Conservation (phyloP, 1,140 invertebrate genomes). For the Mamestra configurata region DNA sequence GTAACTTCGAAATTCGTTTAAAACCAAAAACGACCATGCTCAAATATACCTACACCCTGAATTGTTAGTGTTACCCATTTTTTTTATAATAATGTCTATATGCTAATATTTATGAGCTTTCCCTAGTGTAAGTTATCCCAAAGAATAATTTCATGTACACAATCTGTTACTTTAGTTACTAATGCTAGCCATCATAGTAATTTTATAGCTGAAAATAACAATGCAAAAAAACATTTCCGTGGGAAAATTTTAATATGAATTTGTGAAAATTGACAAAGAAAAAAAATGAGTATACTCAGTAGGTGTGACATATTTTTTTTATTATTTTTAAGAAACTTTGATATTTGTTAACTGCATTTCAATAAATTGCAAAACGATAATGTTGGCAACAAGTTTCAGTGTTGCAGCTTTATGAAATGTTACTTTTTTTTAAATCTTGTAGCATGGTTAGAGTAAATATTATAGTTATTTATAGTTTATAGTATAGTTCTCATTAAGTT, state of each 20-base stretch:
- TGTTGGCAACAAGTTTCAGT: slow-evolving; percentile 5
- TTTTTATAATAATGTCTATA: background rate
- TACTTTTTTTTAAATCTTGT: slow-evolving; percentile 20
- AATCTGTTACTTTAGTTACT: slow-evolving; percentile 35
- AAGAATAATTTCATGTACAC: slow-evolving; percentile 49
- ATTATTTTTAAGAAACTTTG: slow-evolving; percentile 33
- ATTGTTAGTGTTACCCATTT: background rate
- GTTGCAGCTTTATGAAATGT: slow-evolving; percentile 29
- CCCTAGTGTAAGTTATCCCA: slow-evolving; percentile 41
- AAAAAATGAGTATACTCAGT: slow-evolving; percentile 44
- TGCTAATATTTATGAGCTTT: slow-evolving; percentile 30
- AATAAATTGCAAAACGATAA: slow-evolving; percentile 32
- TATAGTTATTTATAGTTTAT: no score
- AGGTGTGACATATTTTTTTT: slow-evolving; percentile 50
- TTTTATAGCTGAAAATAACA: slow-evolving; percentile 23
- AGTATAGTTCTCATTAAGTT: slow-evolving; percentile 30
- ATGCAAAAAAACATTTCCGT: slow-evolving; percentile 23
- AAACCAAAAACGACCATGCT: no score
- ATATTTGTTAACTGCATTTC: slow-evolving; percentile 25
- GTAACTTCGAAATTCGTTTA: background rate
- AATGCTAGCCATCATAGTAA: slow-evolving; percentile 36
- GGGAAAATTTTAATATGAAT: slow-evolving; percentile 3
- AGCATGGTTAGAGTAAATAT: slow-evolving; percentile 35
- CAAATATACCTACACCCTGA: slow-evolving; percentile 1
- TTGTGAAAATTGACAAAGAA: slow-evolving; percentile 13